phyloP scores from a whole-genome alignment of 2,113 vertebrate genomes.

The Brachionichthys hirsutus region DNA sequence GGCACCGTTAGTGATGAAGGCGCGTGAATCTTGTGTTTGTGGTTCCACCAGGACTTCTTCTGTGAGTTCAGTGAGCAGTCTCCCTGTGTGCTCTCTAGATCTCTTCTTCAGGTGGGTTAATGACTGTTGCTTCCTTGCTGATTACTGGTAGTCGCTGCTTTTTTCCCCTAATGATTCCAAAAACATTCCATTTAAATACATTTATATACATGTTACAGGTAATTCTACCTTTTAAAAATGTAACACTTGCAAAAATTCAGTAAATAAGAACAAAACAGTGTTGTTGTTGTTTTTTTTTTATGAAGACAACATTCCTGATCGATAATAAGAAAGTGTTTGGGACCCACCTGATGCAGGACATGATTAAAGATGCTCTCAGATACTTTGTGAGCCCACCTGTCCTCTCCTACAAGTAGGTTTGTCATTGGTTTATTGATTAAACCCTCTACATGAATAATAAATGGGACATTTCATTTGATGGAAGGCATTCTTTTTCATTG shows the following conservation, averaged over 20 bases:
- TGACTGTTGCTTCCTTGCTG: no score
- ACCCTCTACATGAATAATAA: background rate
- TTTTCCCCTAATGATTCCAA: no score
- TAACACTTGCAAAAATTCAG: background rate
- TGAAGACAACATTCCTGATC: conserved; percentile 94
- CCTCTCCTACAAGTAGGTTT: conserved; percentile 93
- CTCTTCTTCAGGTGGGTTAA: conserved; percentile 88
- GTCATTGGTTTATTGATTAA: background rate
- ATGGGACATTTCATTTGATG: background rate
- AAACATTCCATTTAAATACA: no score
- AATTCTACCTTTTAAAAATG: no score
- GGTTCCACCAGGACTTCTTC: conserved; percentile 88
- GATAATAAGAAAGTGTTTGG: conserved; percentile 99
- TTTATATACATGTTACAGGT: no score
- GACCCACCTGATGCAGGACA: conserved; percentile 97
- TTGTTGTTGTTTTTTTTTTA: conserved; percentile 33
- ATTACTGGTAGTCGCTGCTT: no score
- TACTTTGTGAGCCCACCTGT: conserved; percentile 97
- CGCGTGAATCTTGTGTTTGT: conserved; percentile 9
- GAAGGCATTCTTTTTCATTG: background rate
- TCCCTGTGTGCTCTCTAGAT: conserved; percentile 96
- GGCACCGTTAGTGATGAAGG: background rate
- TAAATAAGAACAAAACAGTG: background rate
- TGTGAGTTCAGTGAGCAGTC: conserved; percentile 99
- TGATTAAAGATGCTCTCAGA: conserved; percentile 96